Evolutionary conservation across 1,140 invertebrate genomes (phyloP), one percentile per base, ranked within the genome.

Genomic region (Drosophila tsacasi): DNA sequence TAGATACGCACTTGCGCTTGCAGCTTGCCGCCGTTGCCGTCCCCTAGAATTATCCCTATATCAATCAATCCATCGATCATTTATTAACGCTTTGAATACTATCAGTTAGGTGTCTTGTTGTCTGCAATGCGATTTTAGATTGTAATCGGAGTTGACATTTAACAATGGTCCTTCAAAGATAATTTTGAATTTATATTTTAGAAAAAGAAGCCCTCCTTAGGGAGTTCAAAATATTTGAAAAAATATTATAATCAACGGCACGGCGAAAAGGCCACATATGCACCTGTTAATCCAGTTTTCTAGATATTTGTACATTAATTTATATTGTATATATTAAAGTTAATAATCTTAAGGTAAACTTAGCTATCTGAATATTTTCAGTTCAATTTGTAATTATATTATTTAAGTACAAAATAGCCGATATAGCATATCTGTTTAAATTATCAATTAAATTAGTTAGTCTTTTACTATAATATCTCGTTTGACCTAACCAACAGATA

Each of bases 11-110:
- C 37, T 67, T 21, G 17, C 3, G 17, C 12, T 46, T 54, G 67
- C 67, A 67, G 47, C 62, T 71, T 55, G 49, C n/a, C 49, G 39
- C n/a, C 49, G 35, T 30, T 39, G 37, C 21, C 61, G 32, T 37
- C 30, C 23, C 19, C 30, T 68, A 12, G 46, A 35, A 44, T 42
- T 50, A 21, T 39, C 32, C 21, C 13, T 25, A 32, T 44, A 54
- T 69, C 63, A 27, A 49, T 66, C 37, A 68, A 30, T 23, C 52
- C 25, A 68, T 71, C 49, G 64, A 68, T 71, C 63, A 37, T 55
- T 68, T 46, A 57, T 39, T 71, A 67, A 44, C 42, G 47, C 35
- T 30, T 39, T 35, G 60, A 67, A 39, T 61, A 15, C 32, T 30
- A 64, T 67, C 59, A 47, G 39, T 46, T 46, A 13, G 23, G 21